Evolutionary conservation across 2,113 vertebrate genomes (phyloP).

Genomic region (Lepus europaeus): DNA sequence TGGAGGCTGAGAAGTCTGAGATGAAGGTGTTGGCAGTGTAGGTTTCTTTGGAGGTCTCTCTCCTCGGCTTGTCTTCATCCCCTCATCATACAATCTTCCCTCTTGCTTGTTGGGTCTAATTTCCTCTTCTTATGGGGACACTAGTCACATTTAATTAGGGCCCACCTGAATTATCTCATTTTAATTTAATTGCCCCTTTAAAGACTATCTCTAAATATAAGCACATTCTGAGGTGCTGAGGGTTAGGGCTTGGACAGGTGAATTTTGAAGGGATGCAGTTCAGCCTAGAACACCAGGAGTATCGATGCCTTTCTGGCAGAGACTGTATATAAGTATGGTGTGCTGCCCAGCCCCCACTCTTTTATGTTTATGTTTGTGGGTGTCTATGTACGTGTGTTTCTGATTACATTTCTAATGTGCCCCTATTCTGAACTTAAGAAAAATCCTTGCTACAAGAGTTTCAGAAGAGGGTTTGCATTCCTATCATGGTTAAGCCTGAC

Average conservation of each 20-base stretch:
- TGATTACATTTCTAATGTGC: background rate
- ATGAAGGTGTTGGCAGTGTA: background rate
- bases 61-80: background rate
- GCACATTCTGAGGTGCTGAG: background rate
- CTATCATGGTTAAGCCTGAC: background rate
- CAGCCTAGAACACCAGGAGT: background rate
- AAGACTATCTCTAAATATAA: background rate
- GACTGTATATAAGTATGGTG: background rate
- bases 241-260: background rate
- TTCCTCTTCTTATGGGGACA: background rate
- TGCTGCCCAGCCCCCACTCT: background rate
- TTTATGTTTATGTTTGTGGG: background rate
- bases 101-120: background rate
- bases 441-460: background rate
- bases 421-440: slow-evolving; percentile 14
- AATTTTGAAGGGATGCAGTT: background rate
- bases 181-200: slow-evolving; percentile 26
- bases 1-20: background rate
- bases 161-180: background rate
- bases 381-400: too few species aligned
- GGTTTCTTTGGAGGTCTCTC: background rate
- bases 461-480: background rate
- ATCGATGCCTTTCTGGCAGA: background rate
- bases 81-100: background rate
- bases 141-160: background rate